Conservation (phyloP, 2,888 invertebrate species). For the Ophion obscuratus region DNA sequence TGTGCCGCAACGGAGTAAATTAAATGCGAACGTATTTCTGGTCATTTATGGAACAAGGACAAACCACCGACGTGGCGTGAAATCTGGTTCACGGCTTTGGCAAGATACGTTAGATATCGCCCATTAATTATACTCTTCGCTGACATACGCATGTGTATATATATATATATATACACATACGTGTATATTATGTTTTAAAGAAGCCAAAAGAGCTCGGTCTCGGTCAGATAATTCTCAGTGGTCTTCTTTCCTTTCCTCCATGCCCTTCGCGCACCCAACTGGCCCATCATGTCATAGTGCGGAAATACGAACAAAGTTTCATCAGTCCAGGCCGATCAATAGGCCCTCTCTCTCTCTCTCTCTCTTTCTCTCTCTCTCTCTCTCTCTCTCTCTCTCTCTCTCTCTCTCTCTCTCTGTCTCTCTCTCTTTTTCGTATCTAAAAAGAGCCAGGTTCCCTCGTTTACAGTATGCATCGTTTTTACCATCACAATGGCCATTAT, state of each 20-base stretch:
- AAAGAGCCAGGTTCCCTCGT: constrained; percentile 24
- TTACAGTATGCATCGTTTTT: constrained; percentile 39
- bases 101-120: constrained; percentile 60
- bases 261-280: neutral
- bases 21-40: constrained; percentile 12
- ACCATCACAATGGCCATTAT: neutral
- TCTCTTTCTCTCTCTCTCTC: no score
- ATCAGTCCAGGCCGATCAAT: constrained; percentile 68
- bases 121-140: constrained; percentile 64
- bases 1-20: constrained; percentile 18
- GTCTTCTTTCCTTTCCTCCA: constrained; percentile 9
- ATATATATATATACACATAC: constrained; percentile 34
- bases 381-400: neutral
- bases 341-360: constrained; percentile 20
- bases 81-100: constrained; percentile 69
- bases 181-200: constrained; percentile 15
- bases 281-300: constrained; percentile 71
- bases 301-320: constrained; percentile 68
- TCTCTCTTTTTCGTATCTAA: neutral
- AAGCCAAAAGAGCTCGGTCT: constrained; percentile 69
- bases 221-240: constrained; percentile 21
- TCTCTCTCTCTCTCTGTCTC: no score
- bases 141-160: constrained; percentile 17
- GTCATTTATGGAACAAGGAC: constrained; percentile 51
- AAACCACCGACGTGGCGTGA: constrained; percentile 45